phyloP scores from a whole-genome alignment of 2,888 invertebrate genomes.

The Enchytraeus crypticus region DNA sequence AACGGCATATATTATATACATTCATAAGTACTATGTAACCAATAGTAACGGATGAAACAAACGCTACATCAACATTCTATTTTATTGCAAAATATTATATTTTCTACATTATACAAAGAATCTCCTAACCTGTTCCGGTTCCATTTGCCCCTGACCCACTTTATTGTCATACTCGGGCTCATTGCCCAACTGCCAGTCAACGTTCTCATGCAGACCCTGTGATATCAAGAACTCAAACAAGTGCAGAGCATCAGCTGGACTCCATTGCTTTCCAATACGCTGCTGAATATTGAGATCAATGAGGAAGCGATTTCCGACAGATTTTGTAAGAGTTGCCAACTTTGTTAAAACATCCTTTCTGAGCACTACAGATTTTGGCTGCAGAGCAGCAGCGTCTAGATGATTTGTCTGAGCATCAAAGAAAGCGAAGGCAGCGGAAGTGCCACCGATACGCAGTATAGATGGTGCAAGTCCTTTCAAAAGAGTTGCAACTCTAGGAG shows the following conservation, averaged over 20 bases:
- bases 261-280: neutral
- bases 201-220: neutral
- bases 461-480: constrained; percentile 19
- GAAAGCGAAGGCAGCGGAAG: constrained; percentile 20
- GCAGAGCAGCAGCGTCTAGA: too few species aligned
- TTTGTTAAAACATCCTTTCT: neutral
- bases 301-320: neutral
- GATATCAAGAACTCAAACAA: neutral
- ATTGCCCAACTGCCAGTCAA: neutral
- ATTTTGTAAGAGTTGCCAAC: neutral
- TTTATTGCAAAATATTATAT: too few species aligned
- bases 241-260: neutral
- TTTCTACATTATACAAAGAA: too few species aligned
- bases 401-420: too few species aligned
- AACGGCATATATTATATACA: too few species aligned
- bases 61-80: too few species aligned
- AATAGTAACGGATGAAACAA: too few species aligned
- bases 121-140: too few species aligned
- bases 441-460: constrained; percentile 22
- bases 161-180: too few species aligned
- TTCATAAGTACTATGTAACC: too few species aligned
- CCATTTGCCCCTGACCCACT: too few species aligned
- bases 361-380: too few species aligned
- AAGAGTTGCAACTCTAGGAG: constrained; percentile 16
- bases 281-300: neutral